Base-by-base conservation (phyloP, 1,140 invertebrate genomes). In the Dreissena rostriformis region DNA sequence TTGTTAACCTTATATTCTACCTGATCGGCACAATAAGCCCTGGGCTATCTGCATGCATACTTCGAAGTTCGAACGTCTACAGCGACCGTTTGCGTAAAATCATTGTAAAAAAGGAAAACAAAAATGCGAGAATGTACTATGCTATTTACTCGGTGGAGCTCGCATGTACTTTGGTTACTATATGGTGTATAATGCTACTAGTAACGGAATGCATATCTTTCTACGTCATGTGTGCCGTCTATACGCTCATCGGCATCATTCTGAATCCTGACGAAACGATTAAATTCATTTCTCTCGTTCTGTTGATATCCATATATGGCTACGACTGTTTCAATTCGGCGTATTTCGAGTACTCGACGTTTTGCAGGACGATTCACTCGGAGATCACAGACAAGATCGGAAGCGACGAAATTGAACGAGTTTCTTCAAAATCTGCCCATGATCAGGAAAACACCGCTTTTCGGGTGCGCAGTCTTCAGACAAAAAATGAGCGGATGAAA, bases 381-480 rank as follows among this genome's bases (percentile, higher is more conserved):
- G 67, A 81, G 55, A 52, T 81, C 2, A 55, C 53, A 61, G 7
- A 19, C 61, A 61, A 72, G 55, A n/a, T 81, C 2, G 71, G 70
- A 22, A 39, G 39, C 39, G 79, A 81, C 28, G 26, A 39, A 29
- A 29, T 73, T 11, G 19, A 61, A 14, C 57, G 63, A 65, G 70
- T 61, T 24, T 68, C 79, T 7, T n/a, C 53, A 11, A 71, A 73
- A 29, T 15, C 51, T 22, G 61, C 52, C 19, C 1, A 39, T 0
- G 68, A 81, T 24, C 79, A 81, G 67, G 79, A 72, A 57, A 81
- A 81, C 39, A 28, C 26, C 0, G 79, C 79, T 51, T 81, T 81
- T 73, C 63, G 53, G 65, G 2, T 73, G 19, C 63, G 55, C 2
- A 11, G 55, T n/a, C 17, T 52, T 19, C 6, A 19, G 52, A 19